Base-by-base conservation (phyloP, 64 coral and sea anemone species). In the Montipora efflorescens region DNA sequence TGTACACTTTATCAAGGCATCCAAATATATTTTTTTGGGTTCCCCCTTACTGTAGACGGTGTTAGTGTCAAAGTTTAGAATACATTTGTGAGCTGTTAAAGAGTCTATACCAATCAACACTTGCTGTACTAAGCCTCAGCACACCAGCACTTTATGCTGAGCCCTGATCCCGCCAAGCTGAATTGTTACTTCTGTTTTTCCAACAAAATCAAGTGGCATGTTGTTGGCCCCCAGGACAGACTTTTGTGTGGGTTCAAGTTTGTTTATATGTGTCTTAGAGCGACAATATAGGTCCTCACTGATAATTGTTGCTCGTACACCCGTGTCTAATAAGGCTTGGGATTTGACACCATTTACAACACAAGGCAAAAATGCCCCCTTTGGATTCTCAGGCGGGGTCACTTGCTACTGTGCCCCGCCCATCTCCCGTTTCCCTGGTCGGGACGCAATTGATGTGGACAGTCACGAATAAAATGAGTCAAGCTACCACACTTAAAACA, bases 41-140 rank as follows among this genome's bases (percentile, higher is more conserved):
- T 68, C 18, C 71, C 83, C 55, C 47, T 93, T 57, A 5, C 50
- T 51, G 10, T 85, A 16, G 25, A 66, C 55, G 59, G 20, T 61
- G 47, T 61, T 67, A 36, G 15, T 67, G 36, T 57, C 51, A 66
- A 85, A 85, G 82, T 85, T 87, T 6, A 93, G 53, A 15, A 93
- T 59, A 76, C 80, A 87, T 47, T 78, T 93, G 91, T 93, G 79
- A 5, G 81, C 14, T 50, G 67, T 78, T 20, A 93, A 48, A 68
- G 72, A 78, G 50, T 93, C 83, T 43, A 84, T 74, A 8, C 91
- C 61, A 67, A 93, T 67, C 4, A 88, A 83, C 59, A 88, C 67
- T 48, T 93, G 82, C 61, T 79, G 75, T 3, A 61, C 51, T 10
- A 87, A 67, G 18, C 19, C 91, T 18, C 74, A 64, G 13, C 83